A percentile compares a stretch with the other conserved stretches of the same genome.
phyloP scores from a whole-genome alignment of 2,888 invertebrate genomes.

The Nipponacmea schrenckii region DNA sequence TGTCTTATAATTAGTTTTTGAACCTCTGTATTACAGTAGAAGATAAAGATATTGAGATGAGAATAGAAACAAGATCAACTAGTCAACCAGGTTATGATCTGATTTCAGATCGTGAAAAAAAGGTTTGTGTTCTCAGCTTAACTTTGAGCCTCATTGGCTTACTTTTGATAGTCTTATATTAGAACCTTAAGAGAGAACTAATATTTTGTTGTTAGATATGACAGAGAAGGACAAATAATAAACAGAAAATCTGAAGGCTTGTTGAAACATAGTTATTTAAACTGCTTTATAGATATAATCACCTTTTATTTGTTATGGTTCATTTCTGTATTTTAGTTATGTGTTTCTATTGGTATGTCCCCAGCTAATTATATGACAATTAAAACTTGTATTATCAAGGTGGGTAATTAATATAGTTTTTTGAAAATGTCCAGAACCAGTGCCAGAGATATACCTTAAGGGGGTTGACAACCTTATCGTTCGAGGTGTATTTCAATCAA shows the following conservation, averaged over 20 bases:
- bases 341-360: slow-evolving; percentile 81
- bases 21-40: slow-evolving; percentile 34
- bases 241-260: no score
- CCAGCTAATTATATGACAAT: slow-evolving; percentile 89
- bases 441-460: no score
- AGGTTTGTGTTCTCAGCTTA: slow-evolving; percentile 49
- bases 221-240: no score
- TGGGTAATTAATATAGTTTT: slow-evolving; percentile 64
- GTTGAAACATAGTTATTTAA: background rate
- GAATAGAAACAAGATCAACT: slow-evolving; percentile 28
- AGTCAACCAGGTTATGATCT: slow-evolving; percentile 65
- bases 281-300: background rate
- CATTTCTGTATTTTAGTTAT: slow-evolving; percentile 79
- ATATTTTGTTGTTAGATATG: no score
- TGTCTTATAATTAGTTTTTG: no score
- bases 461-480: no score
- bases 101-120: slow-evolving; percentile 67
- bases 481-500: no score
- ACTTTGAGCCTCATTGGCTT: background rate
- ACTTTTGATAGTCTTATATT: background rate
- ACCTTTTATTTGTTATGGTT: background rate
- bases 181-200: no score
- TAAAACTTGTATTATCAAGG: slow-evolving; percentile 85
- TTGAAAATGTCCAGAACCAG: no score
- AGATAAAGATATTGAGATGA: slow-evolving; percentile 51